Evolutionary conservation across 2,113 vertebrate genomes (phyloP), one percentile per base, ranked within the genome.

Genomic region (Plestiodon gilberti): DNA sequence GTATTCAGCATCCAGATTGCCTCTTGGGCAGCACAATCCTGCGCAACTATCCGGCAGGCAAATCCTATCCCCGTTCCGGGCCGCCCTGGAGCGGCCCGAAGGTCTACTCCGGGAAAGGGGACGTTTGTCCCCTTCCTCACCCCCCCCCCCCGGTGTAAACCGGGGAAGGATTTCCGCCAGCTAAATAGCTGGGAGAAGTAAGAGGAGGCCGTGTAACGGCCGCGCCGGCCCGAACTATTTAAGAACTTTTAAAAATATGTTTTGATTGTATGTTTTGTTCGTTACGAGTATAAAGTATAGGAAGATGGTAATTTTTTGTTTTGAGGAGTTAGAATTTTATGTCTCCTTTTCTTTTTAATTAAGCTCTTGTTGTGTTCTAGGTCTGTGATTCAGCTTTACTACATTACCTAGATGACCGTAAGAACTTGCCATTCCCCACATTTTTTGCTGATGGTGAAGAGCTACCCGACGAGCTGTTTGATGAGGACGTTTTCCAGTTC

Each of bases 381-480:
- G 90, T 99, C 83, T 96, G 15, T 91, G 98, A 99, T 79, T 96
- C 97, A 4, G 10, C 61, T 1, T 93, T 99, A 75, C 97, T 97
- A 3, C 89, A 57, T 28, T 95, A 95, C 87, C 94, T 86, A 35
- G 91, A 96, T 82, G 90, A 94, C 6, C 91, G 96, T 91, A 95
- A 95, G 93, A 96, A 92, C 62, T 97, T 97, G 17, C 98, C 98
- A 0, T 99, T 99, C 90, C 99, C 99, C 64, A 99, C 98, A 0
- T 99, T 96, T 93, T 99, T 99, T 91, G 96, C 96, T 67, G 98
- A 99, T 90, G 97, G 97, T 78, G 96, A 97, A 57, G 85, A 98
- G 18, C 96, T 99, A 4, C 96, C 97, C 2, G 99, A 99, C 93
- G 98, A 99, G 88, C 91, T 99, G 83, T 99, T 96, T 3, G 98